phyloP scores from a whole-genome alignment of 2,113 vertebrate species.

The Seriola rivoliana region DNA sequence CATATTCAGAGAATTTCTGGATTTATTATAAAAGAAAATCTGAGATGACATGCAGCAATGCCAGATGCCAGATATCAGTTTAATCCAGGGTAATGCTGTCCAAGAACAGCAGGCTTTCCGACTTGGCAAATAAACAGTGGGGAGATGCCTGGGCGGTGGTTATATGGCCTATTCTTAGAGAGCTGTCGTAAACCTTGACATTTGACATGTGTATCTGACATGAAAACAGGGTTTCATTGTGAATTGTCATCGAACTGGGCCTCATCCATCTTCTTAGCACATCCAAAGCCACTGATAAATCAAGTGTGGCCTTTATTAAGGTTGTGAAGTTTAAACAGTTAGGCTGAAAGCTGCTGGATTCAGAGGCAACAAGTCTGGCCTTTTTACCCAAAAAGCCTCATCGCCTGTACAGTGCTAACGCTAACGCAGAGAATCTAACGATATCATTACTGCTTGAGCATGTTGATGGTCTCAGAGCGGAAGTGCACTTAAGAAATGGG shows the following conservation, averaged over 20 bases:
- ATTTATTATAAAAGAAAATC: slow-evolving; percentile 57
- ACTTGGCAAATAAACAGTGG: slow-evolving; percentile 69
- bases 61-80: slow-evolving; percentile 67
- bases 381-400: neutral
- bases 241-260: slow-evolving; percentile 50
- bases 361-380: slow-evolving; percentile 2
- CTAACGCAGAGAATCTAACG: slow-evolving; percentile 4
- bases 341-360: slow-evolving; percentile 46
- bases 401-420: neutral
- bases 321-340: slow-evolving; percentile 28
- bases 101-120: slow-evolving; percentile 71
- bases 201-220: slow-evolving; percentile 74
- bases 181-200: slow-evolving; percentile 79
- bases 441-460: slow-evolving; percentile 4
- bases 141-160: slow-evolving; percentile 70
- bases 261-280: slow-evolving; percentile 67
- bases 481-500: slow-evolving; percentile 17
- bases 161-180: slow-evolving; percentile 80
- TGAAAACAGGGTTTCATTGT: slow-evolving; percentile 64
- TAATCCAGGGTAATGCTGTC: slow-evolving; percentile 77
- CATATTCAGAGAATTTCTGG: slow-evolving; percentile 41
- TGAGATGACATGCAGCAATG: slow-evolving; percentile 57
- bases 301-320: slow-evolving; percentile 30
- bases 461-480: slow-evolving; percentile 4
- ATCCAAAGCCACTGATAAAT: slow-evolving; percentile 51